phyloP scores from a whole-genome alignment of 2,797 vertebrate genomes.

The Manis pentadactyla region DNA sequence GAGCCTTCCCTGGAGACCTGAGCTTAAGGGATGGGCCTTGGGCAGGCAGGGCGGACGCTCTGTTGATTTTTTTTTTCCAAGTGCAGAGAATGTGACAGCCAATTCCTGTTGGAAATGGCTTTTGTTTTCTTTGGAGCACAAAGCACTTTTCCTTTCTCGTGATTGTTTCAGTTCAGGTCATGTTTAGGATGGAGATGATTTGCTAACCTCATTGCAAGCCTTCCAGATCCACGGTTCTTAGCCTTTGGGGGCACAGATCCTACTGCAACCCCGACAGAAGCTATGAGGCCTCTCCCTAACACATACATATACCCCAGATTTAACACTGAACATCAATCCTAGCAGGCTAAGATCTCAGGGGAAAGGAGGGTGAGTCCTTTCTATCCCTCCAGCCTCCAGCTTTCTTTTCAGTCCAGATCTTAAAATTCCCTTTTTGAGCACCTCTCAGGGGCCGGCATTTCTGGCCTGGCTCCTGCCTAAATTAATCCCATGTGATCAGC shows the following conservation, averaged over 20 bases:
- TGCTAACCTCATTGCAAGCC: conserved; percentile 26
- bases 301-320: not conserved
- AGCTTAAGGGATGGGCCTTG: conserved; percentile 79
- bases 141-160: conserved; percentile 81
- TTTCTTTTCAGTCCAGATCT: conserved; percentile 11
- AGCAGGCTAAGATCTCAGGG: not conserved
- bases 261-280: not conserved
- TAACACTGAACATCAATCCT: not conserved
- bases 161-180: conserved; percentile 73
- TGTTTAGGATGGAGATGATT: conserved; percentile 55
- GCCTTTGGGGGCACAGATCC: conserved; percentile 55
- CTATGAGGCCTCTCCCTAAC: not conserved
- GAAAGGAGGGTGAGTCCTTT: not conserved
- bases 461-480: conserved; percentile 46
- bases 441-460: not conserved
- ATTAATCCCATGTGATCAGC: conserved; percentile 55
- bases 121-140: conserved; percentile 81
- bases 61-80: conserved; percentile 78
- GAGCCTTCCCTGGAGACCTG: conserved; percentile 72
- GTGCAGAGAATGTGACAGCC: conserved; percentile 79
- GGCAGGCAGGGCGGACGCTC: conserved; percentile 76
- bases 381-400: not conserved
- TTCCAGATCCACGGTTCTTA: conserved; percentile 39
- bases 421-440: conserved; percentile 16
- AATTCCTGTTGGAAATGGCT: conserved; percentile 82